Conservation (phyloP, 1,140 invertebrate species). For the Orius laevigatus region DNA sequence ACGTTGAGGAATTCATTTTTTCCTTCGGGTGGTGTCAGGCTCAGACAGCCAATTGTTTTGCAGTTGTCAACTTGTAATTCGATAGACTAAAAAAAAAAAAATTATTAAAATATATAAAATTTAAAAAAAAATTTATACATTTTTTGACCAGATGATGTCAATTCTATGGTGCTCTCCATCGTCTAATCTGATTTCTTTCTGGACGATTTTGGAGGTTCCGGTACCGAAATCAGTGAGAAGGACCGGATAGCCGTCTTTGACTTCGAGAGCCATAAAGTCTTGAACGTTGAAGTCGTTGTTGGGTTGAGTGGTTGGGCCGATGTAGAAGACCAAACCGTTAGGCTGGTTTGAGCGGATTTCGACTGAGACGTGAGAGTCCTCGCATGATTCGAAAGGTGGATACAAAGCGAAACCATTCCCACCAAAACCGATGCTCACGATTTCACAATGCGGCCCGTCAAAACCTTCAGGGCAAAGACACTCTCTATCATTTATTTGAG, state of each 20-base stretch:
- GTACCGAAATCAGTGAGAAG: constrained; percentile 81
- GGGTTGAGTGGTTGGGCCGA: constrained; percentile 56
- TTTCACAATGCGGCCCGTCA: constrained; percentile 78
- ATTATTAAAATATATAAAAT: background rate
- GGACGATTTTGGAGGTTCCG: constrained; percentile 53
- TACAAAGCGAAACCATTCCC: constrained; percentile 82
- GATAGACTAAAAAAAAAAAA: constrained; percentile 31
- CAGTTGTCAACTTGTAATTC: constrained; percentile 65
- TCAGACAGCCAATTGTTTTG: constrained; percentile 50
- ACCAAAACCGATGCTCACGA: constrained; percentile 68
- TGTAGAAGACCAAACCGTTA: constrained; percentile 76
- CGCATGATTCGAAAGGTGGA: constrained; percentile 56
- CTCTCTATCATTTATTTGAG: constrained; percentile 34
- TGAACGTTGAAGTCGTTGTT: constrained; percentile 40
- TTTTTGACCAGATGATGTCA: constrained; percentile 56
- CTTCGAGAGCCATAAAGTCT: constrained; percentile 85
- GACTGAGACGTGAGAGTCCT: constrained; percentile 58
- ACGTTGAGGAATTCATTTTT: constrained; percentile 68
- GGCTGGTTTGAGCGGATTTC: constrained; percentile 55
- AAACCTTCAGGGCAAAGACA: constrained; percentile 49
- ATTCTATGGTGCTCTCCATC: constrained; percentile 67
- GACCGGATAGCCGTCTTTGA: constrained; percentile 67
- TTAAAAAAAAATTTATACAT: constrained; percentile 26
- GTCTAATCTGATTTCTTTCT: constrained; percentile 53
- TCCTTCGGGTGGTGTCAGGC: constrained; percentile 46